A percentile compares a stretch with the other conserved stretches of the same genome.
These are phyloP conservation scores for Heliconius hermathena DNA, from an alignment of 1,140 invertebrate species.

Conservation along the genomic window DNA sequence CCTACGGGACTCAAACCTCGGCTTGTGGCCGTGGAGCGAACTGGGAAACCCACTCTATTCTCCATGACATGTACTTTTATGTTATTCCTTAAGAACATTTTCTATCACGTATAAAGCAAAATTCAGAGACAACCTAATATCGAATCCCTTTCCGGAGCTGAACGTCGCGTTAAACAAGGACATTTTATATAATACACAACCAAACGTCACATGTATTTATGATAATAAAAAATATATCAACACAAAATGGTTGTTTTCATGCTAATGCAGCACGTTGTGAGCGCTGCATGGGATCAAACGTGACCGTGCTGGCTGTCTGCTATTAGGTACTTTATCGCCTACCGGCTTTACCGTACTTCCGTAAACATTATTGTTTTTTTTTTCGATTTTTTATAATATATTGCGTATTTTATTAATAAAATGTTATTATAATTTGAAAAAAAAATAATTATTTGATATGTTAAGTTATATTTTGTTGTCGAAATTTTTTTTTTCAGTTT, in stretches of 20 bases:
- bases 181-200: background rate
- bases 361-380: background rate
- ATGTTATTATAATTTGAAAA: background rate
- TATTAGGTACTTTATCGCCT: background rate
- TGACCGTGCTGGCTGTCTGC: conserved; percentile 24
- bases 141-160: too few relatives aligned
- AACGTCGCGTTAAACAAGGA: too few relatives aligned
- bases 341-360: background rate
- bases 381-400: background rate
- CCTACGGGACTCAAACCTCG: too few relatives aligned
- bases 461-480: too few relatives aligned
- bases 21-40: too few relatives aligned
- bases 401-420: background rate
- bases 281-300: conserved; percentile 32
- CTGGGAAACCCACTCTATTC: too few relatives aligned
- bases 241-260: background rate
- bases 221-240: background rate
- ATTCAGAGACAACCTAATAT: too few relatives aligned
- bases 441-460: too few relatives aligned
- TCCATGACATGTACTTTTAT: too few relatives aligned
- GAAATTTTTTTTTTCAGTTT: too few relatives aligned
- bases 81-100: too few relatives aligned
- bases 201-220: background rate
- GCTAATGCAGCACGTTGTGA: conserved; percentile 22
- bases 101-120: too few relatives aligned